Conservation (phyloP, 2,113 vertebrate genomes). For the Colistium nudipinnis region DNA sequence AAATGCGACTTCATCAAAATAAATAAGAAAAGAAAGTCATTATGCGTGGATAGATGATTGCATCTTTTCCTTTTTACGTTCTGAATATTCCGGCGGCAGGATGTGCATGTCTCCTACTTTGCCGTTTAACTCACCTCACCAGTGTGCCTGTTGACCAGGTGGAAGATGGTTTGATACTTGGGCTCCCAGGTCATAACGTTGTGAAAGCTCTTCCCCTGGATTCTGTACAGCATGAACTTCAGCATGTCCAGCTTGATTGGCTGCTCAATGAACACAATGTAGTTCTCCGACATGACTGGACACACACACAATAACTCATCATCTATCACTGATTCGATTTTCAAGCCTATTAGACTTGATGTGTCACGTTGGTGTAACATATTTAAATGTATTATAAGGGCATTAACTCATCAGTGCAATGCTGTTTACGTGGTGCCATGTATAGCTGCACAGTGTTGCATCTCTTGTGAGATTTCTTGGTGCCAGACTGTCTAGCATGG, state of each 20-base stretch:
- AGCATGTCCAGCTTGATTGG: constrained; percentile 88
- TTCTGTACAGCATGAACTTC: constrained; percentile 84
- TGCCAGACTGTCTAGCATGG: constrained; percentile 58
- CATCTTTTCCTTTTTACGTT: constrained; percentile 35
- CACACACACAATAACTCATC: neutral
- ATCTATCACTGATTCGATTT: neutral
- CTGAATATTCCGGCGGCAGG: constrained; percentile 12
- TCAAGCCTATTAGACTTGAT: neutral
- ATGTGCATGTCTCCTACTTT: constrained; percentile 1
- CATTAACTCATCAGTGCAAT: neutral
- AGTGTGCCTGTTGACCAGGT: constrained; percentile 88
- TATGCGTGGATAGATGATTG: constrained; percentile 56
- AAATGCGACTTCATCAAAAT: constrained; percentile 68
- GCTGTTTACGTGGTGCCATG: neutral
- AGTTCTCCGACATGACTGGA: constrained; percentile 94
- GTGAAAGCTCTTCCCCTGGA: constrained; percentile 81
- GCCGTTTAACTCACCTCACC: constrained; percentile 81
- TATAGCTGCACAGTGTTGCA: constrained; percentile 18
- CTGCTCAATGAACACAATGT: constrained; percentile 92
- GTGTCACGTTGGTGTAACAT: neutral
- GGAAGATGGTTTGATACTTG: constrained; percentile 83
- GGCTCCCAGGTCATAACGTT: constrained; percentile 90
- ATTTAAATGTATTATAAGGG: neutral
- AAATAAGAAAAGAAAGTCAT: constrained; percentile 53
- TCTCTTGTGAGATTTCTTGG: constrained; percentile 38